phyloP scores from a whole-genome alignment of 2,113 vertebrate species.

The Andinoacara biseriatus region DNA sequence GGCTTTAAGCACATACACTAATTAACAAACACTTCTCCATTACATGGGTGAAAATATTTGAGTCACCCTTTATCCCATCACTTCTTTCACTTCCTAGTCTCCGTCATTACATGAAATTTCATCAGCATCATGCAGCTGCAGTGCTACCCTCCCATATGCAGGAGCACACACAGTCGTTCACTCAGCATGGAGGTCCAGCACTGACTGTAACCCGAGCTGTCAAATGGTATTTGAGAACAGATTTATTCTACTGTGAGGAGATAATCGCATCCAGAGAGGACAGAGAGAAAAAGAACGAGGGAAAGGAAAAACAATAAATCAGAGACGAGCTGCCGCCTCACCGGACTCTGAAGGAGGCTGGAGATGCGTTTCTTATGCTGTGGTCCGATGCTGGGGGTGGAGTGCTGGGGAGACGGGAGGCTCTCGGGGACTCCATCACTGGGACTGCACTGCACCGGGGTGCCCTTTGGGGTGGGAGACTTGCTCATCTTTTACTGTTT shows the following conservation, averaged over 20 bases:
- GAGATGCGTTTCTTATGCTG: constrained; percentile 92
- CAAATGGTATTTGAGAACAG: constrained; percentile 58
- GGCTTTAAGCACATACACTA: neutral
- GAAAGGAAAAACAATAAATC: neutral
- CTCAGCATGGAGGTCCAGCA: neutral
- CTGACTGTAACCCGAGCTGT: constrained; percentile 43
- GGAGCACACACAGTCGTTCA: neutral
- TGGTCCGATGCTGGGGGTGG: constrained; percentile 85
- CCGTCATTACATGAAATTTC: neutral
- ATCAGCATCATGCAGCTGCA: constrained; percentile 4
- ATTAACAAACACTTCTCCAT: neutral
- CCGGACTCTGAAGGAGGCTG: constrained; percentile 93
- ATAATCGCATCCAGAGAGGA: constrained; percentile 64
- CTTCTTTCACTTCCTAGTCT: neutral
- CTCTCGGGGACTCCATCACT: constrained; percentile 83
- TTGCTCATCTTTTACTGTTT: constrained; percentile 76
- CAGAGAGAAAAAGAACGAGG: constrained; percentile 68
- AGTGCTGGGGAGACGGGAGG: constrained; percentile 81
- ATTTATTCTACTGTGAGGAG: constrained; percentile 63
- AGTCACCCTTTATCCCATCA: constrained; percentile 1
- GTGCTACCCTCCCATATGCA: constrained; percentile 20
- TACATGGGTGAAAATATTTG: constrained; percentile 7
- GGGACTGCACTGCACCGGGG: constrained; percentile 81
- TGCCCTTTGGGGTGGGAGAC: constrained; percentile 81
- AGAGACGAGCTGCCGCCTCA: constrained; percentile 23